Evolutionary conservation across 2,888 invertebrate species (phyloP).

Genomic region (Geotrupes spiniger): DNA sequence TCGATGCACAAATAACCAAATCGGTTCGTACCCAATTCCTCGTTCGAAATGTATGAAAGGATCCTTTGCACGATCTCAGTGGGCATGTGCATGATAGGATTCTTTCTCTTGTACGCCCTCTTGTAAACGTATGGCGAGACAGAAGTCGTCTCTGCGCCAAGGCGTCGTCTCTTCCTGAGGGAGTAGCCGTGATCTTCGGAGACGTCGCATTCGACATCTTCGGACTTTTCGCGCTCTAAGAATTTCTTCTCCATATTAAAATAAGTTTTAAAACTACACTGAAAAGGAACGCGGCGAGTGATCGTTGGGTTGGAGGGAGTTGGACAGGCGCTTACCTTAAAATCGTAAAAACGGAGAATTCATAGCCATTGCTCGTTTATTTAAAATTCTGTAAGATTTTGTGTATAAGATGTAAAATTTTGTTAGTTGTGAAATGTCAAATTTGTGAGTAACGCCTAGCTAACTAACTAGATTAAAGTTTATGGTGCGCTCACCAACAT

Average conservation of each 20-base stretch:
- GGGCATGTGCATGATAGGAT: conserved; percentile 39
- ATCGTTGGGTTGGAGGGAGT: background rate
- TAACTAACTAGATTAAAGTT: too few relatives aligned
- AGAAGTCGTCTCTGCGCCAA: background rate
- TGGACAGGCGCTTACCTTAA: conserved; percentile 10
- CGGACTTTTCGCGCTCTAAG: conserved; percentile 29
- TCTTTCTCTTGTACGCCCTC: conserved; percentile 31
- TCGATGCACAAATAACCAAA: too few relatives aligned
- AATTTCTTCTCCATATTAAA: conserved; percentile 28
- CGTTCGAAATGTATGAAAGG: conserved; percentile 36
- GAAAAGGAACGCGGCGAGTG: background rate
- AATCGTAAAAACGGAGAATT: conserved; percentile 7
- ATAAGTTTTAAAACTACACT: background rate
- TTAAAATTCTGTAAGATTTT: conserved; percentile 8
- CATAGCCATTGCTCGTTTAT: conserved; percentile 7
- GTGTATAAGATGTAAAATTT: conserved; percentile 15
- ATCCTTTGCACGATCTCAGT: conserved; percentile 40
- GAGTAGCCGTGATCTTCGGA: conserved; percentile 10
- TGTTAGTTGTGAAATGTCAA: conserved; percentile 11
- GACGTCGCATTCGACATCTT: conserved; percentile 12
- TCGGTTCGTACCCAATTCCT: conserved; percentile 44
- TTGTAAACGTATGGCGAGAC: conserved; percentile 11
- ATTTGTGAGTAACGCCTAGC: background rate
- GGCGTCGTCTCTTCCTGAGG: conserved; percentile 15
- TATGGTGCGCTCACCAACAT: too few relatives aligned